Evolutionary conservation across 1,140 invertebrate species (phyloP), one percentile per base, ranked within the genome.

Genomic region (Ephestia elutella): DNA sequence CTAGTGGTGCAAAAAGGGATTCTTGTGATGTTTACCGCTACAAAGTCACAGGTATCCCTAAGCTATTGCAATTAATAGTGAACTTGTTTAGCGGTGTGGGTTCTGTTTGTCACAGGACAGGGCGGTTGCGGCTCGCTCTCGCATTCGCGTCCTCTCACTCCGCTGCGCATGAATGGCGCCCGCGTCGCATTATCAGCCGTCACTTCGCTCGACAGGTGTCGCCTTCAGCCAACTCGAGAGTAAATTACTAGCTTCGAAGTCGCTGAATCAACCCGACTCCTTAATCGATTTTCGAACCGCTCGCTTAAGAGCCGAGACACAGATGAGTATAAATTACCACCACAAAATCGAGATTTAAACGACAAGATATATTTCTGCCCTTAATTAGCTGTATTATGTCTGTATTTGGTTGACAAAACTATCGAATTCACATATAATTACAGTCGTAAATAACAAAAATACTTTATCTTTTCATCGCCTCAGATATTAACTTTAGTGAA

Each of bases 211-310:
- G 86, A 85, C 86, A 86, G 82, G 86, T 88, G 86, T 88, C 86
- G 80, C 81, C 82, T 83, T 85, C 86, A 87, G 82, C 85, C 78
- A 84, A 86, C 82, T 86, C 82, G 81, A 88, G 80, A 86, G 83
- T 86, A 86, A 88, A 88, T 86, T 88, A 88, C 86, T 84, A 81
- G 81, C 81, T 81, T 77, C 75, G 75, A 83, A 83, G 76, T 83
- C 83, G 82, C 80, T 87, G 83, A 88, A 86, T 88, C 83, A 85
- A 82, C 81, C 70, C 72, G 75, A 76, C 75, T 81, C 78, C 73
- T 74, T 84, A 81, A 88, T 86, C 85, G 83, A 88, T 88, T 86
- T 74, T 78, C 70, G 69, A 83, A 78, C 73, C 75, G 77, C 72
- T 84, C 80, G 68, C 73, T 75, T 73, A 74, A 75, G 38, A 44